Evolutionary conservation across 2,888 invertebrate genomes (phyloP), one percentile per base, ranked within the genome.

Genomic region (Calliopum simillimum): DNA sequence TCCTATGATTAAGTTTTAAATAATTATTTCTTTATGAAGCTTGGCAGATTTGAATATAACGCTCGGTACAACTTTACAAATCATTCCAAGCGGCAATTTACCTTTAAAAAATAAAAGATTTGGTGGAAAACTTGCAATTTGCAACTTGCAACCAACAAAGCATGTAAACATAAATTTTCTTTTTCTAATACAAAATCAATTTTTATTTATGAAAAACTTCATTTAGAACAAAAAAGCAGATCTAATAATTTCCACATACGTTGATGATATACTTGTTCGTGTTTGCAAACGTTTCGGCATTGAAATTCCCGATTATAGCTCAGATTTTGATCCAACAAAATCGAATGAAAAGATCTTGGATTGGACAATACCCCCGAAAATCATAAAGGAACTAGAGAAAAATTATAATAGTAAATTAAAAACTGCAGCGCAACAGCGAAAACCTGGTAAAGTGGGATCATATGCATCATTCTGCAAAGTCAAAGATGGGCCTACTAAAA

Each of bases 141-240:
- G 98, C 75, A 99, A 99, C 87, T 88, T 99, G 67, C 99, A 99
- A 85, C 93, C 95, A n/a, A 99, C 99, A 3, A 98, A 98, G 89
- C 96, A 97, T 88, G 97, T 96, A 88, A 89, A 90, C 87, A 46
- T 33, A 33, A 16, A 43, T 16, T n/a, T 25, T 12, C 21, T 43
- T 46, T 44, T 53, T n/a, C 46, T 33, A 56, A 19, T 16, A 43
- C 33, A 25, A 62, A 19, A 3, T 69, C 46, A 21, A 66, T 61
- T 67, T 14, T 2, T 55, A 14, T 25, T 62, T 21, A 68, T 47
- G 71, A 46, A 16, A 66, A 8, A 3, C 25, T 33, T n/a, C 51
- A 43, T 65, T 55, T 82, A 95, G 95, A 96, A 98, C 82, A 94
- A 94, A 82, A 95, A 96, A 87, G 94, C 97, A 25, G 94, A 97